phyloP scores from a whole-genome alignment of 1,140 invertebrate species.

The Metaphire vulgaris region DNA sequence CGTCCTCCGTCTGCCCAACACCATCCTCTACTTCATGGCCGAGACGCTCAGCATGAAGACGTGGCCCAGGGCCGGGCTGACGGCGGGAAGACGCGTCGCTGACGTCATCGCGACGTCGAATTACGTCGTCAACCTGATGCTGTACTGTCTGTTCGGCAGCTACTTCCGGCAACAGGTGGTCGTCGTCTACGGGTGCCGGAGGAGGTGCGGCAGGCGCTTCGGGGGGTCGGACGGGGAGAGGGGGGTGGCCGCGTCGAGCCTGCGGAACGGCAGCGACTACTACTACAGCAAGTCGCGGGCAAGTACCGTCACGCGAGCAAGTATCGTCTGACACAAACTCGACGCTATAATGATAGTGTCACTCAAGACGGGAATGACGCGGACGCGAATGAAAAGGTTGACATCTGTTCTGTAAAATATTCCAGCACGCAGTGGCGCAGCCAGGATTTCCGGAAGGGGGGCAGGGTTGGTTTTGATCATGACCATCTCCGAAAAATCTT shows the following conservation, averaged over 20 bases:
- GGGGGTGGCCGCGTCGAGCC: no score
- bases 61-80: background rate
- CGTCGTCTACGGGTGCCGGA: background rate
- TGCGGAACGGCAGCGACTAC: background rate
- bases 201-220: background rate
- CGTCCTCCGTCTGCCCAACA: conserved; percentile 15
- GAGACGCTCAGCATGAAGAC: background rate
- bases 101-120: background rate
- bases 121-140: conserved; percentile 10
- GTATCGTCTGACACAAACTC: background rate
- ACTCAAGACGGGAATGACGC: no score
- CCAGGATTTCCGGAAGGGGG: no score
- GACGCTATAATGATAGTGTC: no score
- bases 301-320: background rate
- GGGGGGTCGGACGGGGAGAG: no score
- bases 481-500: no score
- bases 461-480: no score
- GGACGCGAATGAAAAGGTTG: no score
- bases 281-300: background rate
- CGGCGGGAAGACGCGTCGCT: background rate
- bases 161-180: conserved; percentile 1
- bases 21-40: background rate
- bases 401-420: no score
- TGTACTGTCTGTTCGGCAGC: conserved; percentile 5
- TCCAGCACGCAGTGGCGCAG: no score